These are phyloP conservation scores for Euplexia lucipara DNA, from an alignment of 2,888 invertebrate genomes.

Conservation along the genomic window DNA sequence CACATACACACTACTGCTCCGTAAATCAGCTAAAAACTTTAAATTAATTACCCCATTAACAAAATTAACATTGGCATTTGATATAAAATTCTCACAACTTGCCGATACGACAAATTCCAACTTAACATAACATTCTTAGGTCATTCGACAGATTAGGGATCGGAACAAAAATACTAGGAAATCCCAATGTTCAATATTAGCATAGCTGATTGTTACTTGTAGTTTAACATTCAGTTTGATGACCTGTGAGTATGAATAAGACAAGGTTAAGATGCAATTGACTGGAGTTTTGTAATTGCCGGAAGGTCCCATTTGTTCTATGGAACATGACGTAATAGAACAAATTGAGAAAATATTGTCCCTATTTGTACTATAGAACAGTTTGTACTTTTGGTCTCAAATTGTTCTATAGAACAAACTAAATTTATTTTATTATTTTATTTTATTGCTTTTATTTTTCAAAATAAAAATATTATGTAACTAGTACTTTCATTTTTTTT, in stretches of 20 bases:
- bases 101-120: constrained; percentile 2
- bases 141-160: constrained; percentile 33
- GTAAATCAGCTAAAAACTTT: neutral
- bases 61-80: neutral
- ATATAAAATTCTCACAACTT: constrained; percentile 11
- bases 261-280: neutral
- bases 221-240: constrained; percentile 33
- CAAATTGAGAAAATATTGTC: no score
- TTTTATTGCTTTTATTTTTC: no score
- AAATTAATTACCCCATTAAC: constrained; percentile 18
- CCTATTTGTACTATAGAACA: no score
- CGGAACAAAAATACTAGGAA: constrained; percentile 44
- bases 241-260: constrained; percentile 26
- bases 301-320: no score
- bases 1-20: no score
- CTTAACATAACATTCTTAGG: constrained; percentile 43
- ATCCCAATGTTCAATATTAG: constrained; percentile 43
- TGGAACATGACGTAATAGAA: no score
- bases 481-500: no score
- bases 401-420: no score
- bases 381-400: no score
- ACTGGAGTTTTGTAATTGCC: no score
- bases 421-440: no score
- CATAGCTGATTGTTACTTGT: constrained; percentile 58
- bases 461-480: no score